Percentiles rank a stretch among this genome's conserved stretches.
Conservation (phyloP, 2,797 vertebrate genomes). For the Momotus momota region DNA sequence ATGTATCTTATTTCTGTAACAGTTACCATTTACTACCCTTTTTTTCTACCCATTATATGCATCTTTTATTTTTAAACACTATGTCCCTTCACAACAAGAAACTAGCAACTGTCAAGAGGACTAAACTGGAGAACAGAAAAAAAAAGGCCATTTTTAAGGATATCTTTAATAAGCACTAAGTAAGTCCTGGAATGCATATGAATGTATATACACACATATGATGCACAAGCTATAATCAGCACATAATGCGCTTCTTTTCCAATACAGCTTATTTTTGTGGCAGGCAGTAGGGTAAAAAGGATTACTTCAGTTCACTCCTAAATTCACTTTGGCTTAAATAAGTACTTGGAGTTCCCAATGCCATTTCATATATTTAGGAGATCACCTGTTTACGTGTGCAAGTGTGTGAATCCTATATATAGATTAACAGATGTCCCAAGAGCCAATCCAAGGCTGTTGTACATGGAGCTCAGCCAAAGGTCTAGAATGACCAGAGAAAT, state of each 20-base stretch:
- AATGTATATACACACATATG: neutral
- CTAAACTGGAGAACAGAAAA: neutral
- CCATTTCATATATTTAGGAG: slow-evolving; percentile 68
- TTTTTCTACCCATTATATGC: neutral
- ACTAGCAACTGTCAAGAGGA: neutral
- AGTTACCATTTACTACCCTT: neutral
- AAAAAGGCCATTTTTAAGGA: neutral
- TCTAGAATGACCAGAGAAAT: slow-evolving; percentile 49
- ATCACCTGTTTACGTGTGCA: slow-evolving; percentile 67
- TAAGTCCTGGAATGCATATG: neutral
- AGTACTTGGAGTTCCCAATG: slow-evolving; percentile 57
- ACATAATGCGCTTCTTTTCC: neutral
- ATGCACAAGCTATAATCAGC: neutral
- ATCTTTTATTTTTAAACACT: slow-evolving; percentile 28
- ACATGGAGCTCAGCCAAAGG: slow-evolving; percentile 53
- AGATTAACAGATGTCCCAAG: slow-evolving; percentile 70
- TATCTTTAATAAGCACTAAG: neutral
- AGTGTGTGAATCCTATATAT: slow-evolving; percentile 67
- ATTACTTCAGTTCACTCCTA: slow-evolving; percentile 20
- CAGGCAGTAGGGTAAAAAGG: neutral
- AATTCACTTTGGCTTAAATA: slow-evolving; percentile 46
- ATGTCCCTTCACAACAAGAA: neutral
- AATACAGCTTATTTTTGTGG: neutral
- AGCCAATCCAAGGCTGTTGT: slow-evolving; percentile 40
- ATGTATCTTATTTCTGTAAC: slow-evolving; percentile 12